Evolutionary conservation across 2,888 invertebrate genomes (phyloP), one percentile per base, ranked within the genome.

Genomic region (Ormyrus pomaceus): DNA sequence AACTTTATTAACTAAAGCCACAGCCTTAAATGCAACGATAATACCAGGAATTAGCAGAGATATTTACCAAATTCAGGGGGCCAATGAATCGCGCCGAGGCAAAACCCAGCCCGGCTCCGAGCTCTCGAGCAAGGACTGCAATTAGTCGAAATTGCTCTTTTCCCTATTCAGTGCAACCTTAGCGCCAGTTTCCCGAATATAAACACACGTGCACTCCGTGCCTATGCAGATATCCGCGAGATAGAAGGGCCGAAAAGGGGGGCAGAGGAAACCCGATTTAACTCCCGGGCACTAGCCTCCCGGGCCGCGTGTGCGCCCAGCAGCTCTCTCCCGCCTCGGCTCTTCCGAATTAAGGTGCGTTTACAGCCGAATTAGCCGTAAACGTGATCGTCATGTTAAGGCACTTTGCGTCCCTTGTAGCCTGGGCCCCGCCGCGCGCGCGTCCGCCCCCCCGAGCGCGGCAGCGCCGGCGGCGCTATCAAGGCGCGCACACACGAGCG

Each of bases 351-450:
- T 48, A 46, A 76, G 59, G 61, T 72, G 73, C 72, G 77, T 80
- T 81, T 77, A 77, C 73, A 70, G 45, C 45, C 59, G 62, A 81
- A 81, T 81, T 81, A 81, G 78, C 70, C 66, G 71, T 78, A 75
- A 81, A 75, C 78, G 74, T 71, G 81, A 81, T 78, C 75, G 81
- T 68, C 78, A 59, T 65, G 74, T 48, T 56, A 50, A 79, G 58
- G 69, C 66, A 72, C 65, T 65, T 64, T 62, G 66, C 59, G 19
- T 11, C 3, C 46, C n/a, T 6, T 6, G n/a, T 19, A 5, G 48
- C 10, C 1, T 8, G 8, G 8, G 45, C 56, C 7, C 11, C n/a
- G 46, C 69, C 68, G 68, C 56, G 59, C 72, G 68, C 55, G 45
- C 68, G 46, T 65, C 45, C 53, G 34, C 64, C 19, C 1, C 19